These are phyloP conservation scores for Parapsyche elsis DNA, from an alignment of 1,140 invertebrate species.

Conservation along the genomic window DNA sequence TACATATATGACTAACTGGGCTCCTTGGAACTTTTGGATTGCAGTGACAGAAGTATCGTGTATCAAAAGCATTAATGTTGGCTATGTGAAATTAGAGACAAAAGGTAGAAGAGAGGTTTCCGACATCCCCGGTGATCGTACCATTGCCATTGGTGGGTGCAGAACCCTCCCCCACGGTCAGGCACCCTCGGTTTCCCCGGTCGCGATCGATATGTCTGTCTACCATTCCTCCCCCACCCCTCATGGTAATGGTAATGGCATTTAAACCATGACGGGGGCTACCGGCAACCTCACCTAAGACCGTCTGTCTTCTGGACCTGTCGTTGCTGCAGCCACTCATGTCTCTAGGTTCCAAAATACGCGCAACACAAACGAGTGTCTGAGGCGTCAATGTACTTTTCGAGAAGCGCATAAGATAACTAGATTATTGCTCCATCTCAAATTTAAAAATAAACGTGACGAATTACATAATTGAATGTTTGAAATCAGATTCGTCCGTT, in stretches of 20 bases:
- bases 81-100: conserved; percentile 35
- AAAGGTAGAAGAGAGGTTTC: conserved; percentile 25
- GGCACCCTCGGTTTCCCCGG: not conserved
- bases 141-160: not conserved
- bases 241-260: conserved; percentile 39
- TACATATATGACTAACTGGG: no score
- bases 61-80: not conserved
- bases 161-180: not conserved
- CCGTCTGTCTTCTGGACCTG: conserved; percentile 21
- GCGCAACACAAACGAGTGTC: no score
- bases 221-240: conserved; percentile 29
- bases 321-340: not conserved
- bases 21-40: no score
- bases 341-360: not conserved
- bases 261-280: conserved; percentile 23
- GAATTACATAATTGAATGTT: no score
- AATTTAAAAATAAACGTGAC: no score
- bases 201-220: conserved; percentile 45
- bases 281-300: conserved; percentile 7
- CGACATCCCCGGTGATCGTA: conserved; percentile 12
- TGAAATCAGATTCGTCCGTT: no score
- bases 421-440: no score
- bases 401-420: no score
- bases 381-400: no score
- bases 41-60: not conserved